phyloP scores from a whole-genome alignment of 2,888 invertebrate species.

The Lycophotia porphyrea region DNA sequence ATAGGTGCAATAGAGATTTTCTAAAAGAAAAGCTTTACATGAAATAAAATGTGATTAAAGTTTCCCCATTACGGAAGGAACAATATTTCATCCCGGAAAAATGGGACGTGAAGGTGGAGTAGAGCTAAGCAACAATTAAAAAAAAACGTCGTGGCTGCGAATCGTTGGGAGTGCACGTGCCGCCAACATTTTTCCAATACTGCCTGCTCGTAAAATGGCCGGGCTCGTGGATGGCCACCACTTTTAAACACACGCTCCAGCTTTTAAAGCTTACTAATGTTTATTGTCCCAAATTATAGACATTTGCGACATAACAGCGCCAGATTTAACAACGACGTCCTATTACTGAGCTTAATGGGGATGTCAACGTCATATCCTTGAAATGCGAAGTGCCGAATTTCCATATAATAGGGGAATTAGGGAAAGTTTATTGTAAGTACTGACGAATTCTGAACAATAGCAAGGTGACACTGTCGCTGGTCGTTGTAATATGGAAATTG shows the following conservation, averaged over 20 bases:
- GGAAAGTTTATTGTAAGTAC: constrained; percentile 41
- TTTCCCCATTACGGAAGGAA: constrained; percentile 6
- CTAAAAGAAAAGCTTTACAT: constrained; percentile 4
- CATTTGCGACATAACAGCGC: constrained; percentile 53
- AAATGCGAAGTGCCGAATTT: constrained; percentile 54
- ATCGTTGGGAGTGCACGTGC: constrained; percentile 80
- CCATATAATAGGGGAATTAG: constrained; percentile 51
- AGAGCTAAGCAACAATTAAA: constrained; percentile 65
- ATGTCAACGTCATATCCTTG: constrained; percentile 54
- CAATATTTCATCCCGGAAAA: constrained; percentile 49
- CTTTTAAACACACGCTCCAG: constrained; percentile 75
- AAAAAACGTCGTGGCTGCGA: constrained; percentile 66
- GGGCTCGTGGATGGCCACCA: constrained; percentile 57
- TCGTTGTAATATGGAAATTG: constrained; percentile 28
- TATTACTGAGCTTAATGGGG: constrained; percentile 59
- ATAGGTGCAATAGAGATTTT: not conserved
- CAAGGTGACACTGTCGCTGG: constrained; percentile 12
- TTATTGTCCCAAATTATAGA: constrained; percentile 57
- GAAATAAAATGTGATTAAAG: not conserved
- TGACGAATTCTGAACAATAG: constrained; percentile 21
- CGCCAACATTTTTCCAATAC: constrained; percentile 85
- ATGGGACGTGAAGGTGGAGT: constrained; percentile 53
- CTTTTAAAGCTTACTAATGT: constrained; percentile 51
- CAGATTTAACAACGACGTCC: constrained; percentile 60
- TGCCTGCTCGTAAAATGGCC: constrained; percentile 79